phyloP scores from a whole-genome alignment of 2,797 vertebrate species.

The Antrozous pallidus region DNA sequence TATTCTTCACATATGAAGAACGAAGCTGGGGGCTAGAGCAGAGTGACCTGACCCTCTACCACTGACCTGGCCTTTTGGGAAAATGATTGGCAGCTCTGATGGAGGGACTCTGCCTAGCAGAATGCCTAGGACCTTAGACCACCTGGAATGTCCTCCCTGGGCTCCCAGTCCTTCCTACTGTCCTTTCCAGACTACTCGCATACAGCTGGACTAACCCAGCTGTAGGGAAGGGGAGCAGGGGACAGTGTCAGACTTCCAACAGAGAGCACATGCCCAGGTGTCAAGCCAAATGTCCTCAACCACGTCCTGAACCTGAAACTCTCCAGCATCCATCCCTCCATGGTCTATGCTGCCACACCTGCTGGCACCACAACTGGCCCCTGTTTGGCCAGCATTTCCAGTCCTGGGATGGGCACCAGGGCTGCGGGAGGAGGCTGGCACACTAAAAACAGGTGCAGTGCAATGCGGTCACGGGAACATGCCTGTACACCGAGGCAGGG shows the following conservation, averaged over 20 bases:
- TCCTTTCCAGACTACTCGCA: not conserved
- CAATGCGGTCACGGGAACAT: not conserved
- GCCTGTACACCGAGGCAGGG: not conserved
- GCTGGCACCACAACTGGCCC: not conserved
- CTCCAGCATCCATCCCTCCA: not conserved
- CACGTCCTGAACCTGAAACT: not conserved
- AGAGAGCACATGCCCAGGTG: not conserved
- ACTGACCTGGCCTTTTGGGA: not conserved
- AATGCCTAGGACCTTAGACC: not conserved
- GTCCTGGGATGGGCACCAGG: not conserved
- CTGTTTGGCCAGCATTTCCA: not conserved
- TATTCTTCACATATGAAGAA: not conserved
- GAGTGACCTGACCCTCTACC: not conserved
- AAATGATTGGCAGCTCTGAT: not conserved
- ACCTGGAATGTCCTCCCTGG: not conserved
- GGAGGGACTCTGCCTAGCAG: not conserved
- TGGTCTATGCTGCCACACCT: not conserved
- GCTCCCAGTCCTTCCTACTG: not conserved
- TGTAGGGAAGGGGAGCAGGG: not conserved
- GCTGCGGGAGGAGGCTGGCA: too few species aligned
- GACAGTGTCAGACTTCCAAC: not conserved
- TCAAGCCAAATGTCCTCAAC: not conserved
- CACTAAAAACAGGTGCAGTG: not conserved
- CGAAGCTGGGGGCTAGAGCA: not conserved
- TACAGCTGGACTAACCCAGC: not conserved